Conservation (phyloP, 2,113 vertebrate species). For the Vulpes vulpes region DNA sequence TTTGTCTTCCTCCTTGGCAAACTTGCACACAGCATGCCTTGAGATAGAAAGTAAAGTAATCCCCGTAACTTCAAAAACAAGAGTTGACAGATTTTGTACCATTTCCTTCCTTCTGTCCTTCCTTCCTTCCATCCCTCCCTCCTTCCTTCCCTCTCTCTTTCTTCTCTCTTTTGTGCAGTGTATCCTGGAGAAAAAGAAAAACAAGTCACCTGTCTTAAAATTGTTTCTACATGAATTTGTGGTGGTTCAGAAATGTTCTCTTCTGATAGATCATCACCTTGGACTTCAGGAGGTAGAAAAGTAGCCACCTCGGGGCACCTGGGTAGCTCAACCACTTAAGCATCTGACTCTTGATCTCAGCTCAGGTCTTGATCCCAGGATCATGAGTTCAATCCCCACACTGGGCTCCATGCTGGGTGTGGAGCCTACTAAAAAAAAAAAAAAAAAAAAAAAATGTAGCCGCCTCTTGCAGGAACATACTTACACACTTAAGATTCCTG, state of each 20-base stretch:
- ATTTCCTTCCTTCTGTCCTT: background rate
- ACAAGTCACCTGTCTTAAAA: background rate
- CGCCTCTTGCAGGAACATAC: background rate
- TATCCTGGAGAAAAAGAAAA: conserved; percentile 15
- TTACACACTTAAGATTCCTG: background rate
- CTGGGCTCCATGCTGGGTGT: background rate
- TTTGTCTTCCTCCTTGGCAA: background rate
- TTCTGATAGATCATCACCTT: background rate
- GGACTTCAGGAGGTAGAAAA: background rate
- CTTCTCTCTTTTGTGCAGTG: background rate
- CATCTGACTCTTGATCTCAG: background rate
- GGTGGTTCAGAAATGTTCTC: background rate
- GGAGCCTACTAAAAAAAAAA: background rate
- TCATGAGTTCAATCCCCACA: background rate
- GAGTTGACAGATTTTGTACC: background rate
- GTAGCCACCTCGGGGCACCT: background rate
- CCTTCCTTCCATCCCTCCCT: rapidly evolving
- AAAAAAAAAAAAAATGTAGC: background rate
- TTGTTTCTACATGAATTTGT: conserved; percentile 11
- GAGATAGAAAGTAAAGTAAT: background rate
- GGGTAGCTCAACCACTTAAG: background rate
- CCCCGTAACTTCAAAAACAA: background rate
- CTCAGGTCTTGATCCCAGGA: background rate
- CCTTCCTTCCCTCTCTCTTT: background rate
- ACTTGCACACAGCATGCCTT: background rate